Conservation (phyloP, 2,888 invertebrate species). For the Gastrophysa polygoni region DNA sequence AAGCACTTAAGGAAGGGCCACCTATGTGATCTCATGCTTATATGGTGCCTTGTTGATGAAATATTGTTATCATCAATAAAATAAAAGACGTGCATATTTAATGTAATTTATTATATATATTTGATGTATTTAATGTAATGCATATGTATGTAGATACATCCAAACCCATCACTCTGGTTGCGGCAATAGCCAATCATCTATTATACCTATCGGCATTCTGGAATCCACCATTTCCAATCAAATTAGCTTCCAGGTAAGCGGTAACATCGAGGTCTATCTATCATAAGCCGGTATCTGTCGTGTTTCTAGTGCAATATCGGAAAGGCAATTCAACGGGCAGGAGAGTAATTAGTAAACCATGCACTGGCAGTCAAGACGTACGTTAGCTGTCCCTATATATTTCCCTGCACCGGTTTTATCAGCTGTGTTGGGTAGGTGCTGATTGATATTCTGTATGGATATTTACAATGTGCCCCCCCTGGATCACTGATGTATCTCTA, state of each 20-base stretch:
- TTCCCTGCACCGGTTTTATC: neutral
- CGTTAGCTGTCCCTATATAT: neutral
- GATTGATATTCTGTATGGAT: neutral
- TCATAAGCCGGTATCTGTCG: no score
- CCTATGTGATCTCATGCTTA: no score
- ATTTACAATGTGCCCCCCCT: no score
- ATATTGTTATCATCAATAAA: no score
- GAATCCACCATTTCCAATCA: neutral
- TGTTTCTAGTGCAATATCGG: neutral
- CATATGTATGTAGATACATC: no score
- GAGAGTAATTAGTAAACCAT: neutral
- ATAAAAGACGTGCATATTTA: no score
- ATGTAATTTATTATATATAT: no score
- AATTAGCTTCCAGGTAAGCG: neutral
- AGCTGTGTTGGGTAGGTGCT: neutral
- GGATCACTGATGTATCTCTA: no score
- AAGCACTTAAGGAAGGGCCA: no score
- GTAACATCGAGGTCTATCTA: neutral
- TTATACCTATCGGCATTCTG: neutral
- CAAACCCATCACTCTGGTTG: no score
- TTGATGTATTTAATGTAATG: no score
- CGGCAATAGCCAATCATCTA: neutral
- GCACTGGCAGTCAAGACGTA: neutral
- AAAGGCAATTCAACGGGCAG: neutral
- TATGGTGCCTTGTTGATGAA: no score